These are phyloP conservation scores for Alloscopus bannaensis DNA, from an alignment of 2,888 invertebrate genomes.

Conservation along the genomic window DNA sequence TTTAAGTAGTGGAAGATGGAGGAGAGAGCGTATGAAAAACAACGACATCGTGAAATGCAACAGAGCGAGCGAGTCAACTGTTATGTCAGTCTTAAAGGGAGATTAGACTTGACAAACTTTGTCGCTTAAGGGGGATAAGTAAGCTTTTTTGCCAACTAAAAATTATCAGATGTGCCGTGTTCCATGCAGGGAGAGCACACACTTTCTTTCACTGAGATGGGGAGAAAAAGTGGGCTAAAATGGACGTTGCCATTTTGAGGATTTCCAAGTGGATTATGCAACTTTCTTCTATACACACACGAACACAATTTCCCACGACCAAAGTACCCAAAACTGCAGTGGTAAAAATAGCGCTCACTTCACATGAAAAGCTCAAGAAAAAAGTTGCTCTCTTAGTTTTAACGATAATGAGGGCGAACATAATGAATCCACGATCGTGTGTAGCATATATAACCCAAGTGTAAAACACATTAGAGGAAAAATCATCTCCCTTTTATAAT, in stretches of 20 bases:
- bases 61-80: conserved; percentile 42
- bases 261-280: conserved; percentile 28
- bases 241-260: conserved; percentile 24
- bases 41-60: conserved; percentile 29
- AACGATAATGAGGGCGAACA: conserved; percentile 39
- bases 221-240: conserved; percentile 26
- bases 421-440: conserved; percentile 33
- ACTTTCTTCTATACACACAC: conserved; percentile 7
- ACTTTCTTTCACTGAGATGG: background rate
- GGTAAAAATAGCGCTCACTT: background rate
- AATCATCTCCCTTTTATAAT: no score
- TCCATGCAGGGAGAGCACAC: background rate
- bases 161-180: conserved; percentile 9
- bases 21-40: conserved; percentile 9
- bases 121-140: conserved; percentile 11
- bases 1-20: conserved; percentile 15
- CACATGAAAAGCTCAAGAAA: background rate
- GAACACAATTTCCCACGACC: background rate
- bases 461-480: no score
- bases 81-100: conserved; percentile 32
- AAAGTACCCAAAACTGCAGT: background rate
- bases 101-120: conserved; percentile 40
- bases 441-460: background rate
- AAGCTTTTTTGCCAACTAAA: conserved; percentile 19
- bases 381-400: conserved; percentile 12